These are phyloP conservation scores for Gyps fulvus DNA, from an alignment of 2,113 vertebrate species.

Conservation along the genomic window DNA sequence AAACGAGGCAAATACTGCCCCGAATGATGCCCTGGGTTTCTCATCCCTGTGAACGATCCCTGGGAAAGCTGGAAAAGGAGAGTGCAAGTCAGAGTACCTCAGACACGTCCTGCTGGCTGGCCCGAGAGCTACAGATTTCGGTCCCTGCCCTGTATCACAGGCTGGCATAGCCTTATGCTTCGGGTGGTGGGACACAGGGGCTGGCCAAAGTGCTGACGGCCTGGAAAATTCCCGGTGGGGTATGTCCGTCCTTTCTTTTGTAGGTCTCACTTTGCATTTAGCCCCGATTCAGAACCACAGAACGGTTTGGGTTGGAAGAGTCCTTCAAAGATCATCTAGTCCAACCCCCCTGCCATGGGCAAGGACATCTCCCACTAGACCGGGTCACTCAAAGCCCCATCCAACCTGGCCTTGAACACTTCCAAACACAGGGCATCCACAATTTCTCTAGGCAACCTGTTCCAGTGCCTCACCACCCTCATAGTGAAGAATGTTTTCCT, in stretches of 20 bases:
- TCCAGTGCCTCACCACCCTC: neutral
- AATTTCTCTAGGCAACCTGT: neutral
- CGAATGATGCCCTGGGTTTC: neutral
- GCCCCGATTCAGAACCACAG: neutral
- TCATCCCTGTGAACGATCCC: neutral
- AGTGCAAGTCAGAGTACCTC: fast-evolving
- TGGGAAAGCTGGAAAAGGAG: neutral
- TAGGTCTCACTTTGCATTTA: neutral
- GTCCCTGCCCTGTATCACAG: neutral
- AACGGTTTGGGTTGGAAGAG: neutral
- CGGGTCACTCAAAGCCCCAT: neutral
- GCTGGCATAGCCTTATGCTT: neutral
- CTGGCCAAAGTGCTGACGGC: neutral
- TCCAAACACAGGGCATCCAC: neutral
- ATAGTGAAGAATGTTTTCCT: neutral
- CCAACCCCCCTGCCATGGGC: neutral
- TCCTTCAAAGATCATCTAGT: neutral
- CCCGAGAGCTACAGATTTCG: neutral
- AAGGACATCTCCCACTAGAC: neutral
- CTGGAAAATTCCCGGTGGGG: neutral
- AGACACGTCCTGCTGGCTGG: neutral
- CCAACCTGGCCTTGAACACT: neutral
- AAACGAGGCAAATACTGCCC: neutral
- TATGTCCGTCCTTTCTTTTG: neutral
- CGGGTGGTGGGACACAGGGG: neutral